Percentiles rank a stretch among this genome's conserved stretches.
These are phyloP conservation scores for Apomyelois bistriatella DNA, from an alignment of 2,888 invertebrate species.

Conservation along the genomic window DNA sequence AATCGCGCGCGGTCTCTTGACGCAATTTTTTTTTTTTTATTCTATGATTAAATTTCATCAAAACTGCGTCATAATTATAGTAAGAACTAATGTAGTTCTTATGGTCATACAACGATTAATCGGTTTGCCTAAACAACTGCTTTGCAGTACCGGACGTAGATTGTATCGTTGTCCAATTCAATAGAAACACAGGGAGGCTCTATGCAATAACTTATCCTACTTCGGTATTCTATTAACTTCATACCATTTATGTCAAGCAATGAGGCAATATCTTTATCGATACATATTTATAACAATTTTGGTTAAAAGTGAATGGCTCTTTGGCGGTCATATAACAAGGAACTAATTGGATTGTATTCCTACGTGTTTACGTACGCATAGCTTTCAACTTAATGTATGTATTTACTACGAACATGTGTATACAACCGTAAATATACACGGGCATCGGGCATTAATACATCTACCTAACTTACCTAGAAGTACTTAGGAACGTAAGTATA, in stretches of 20 bases:
- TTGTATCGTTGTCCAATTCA: neutral
- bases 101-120: neutral
- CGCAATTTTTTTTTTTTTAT: no score
- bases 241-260: neutral
- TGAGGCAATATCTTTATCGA: constrained; percentile 4
- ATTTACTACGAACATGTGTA: neutral
- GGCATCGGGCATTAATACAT: neutral
- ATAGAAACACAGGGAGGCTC: neutral
- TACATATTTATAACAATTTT: constrained; percentile 3
- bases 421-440: neutral
- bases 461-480: no score
- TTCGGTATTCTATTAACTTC: neutral
- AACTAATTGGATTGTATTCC: constrained; percentile 7
- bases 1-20: no score
- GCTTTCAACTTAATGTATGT: constrained; percentile 4
- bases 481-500: no score
- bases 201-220: neutral
- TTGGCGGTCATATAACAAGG: constrained; percentile 10
- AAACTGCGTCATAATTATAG: no score
- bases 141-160: neutral
- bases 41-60: no score
- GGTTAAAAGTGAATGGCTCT: constrained; percentile 10
- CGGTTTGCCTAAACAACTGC: neutral
- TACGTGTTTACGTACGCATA: constrained; percentile 2
- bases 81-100: no score